Conservation (phyloP, 2,888 invertebrate species). For the Nesidiocoris tenuis region DNA sequence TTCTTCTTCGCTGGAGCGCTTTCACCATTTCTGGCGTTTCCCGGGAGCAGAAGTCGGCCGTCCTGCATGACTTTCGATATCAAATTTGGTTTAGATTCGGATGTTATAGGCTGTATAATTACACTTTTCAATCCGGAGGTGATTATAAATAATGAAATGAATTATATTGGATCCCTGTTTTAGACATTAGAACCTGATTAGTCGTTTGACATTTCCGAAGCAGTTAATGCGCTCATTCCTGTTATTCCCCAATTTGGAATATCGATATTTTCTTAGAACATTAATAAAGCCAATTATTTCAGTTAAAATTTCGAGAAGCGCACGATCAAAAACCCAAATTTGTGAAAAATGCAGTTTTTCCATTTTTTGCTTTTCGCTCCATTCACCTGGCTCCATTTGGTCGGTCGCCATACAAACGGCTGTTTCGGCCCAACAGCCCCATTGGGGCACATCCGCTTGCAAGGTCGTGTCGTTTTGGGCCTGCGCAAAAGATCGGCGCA, state of each 20-base stretch:
- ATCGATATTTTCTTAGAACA: background rate
- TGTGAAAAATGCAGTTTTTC: conserved; percentile 2
- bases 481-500: conserved; percentile 17
- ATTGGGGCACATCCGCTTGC: conserved; percentile 37
- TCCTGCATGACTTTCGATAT: too few relatives aligned
- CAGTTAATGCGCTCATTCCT: background rate
- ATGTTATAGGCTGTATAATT: too few relatives aligned
- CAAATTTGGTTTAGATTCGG: too few relatives aligned
- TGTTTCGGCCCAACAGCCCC: background rate
- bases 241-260: background rate
- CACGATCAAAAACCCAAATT: background rate
- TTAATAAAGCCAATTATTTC: background rate
- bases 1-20: too few relatives aligned
- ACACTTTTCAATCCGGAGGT: too few relatives aligned
- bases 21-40: too few relatives aligned
- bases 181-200: too few relatives aligned
- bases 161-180: too few relatives aligned
- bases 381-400: conserved; percentile 40
- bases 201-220: too few relatives aligned
- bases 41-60: too few relatives aligned
- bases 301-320: background rate
- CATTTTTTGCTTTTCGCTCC: background rate
- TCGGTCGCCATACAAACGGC: conserved; percentile 32
- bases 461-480: conserved; percentile 37
- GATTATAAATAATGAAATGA: too few relatives aligned